Percentiles rank a stretch among this genome's conserved stretches.
These are phyloP conservation scores for Phortica magna DNA, from an alignment of 2,888 invertebrate genomes.

Conservation along the genomic window DNA sequence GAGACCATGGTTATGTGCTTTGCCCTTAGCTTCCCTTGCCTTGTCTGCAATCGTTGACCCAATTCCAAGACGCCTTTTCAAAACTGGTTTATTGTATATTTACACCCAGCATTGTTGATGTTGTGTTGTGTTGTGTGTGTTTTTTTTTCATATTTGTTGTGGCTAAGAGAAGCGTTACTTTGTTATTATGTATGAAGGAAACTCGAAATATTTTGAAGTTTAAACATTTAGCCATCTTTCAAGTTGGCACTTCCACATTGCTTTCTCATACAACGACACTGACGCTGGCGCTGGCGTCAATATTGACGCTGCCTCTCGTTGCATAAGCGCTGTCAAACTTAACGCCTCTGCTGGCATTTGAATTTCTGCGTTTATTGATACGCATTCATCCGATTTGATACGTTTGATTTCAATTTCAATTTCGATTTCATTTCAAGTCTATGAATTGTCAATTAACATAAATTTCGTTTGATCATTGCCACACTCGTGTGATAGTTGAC, in stretches of 20 bases:
- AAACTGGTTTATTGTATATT: constrained; percentile 61
- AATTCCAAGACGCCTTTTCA: constrained; percentile 68
- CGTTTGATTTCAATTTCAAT: background rate
- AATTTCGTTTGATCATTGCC: constrained; percentile 17
- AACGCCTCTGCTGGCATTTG: background rate
- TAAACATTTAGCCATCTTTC: constrained; percentile 12
- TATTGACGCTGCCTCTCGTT: background rate
- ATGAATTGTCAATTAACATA: constrained; percentile 27
- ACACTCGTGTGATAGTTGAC: constrained; percentile 16
- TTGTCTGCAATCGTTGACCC: constrained; percentile 63
- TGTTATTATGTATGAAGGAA: constrained; percentile 9
- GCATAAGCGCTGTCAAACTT: constrained; percentile 12
- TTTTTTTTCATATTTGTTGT: constrained; percentile 40
- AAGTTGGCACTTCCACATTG: constrained; percentile 17
- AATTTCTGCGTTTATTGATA: background rate
- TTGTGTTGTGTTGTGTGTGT: constrained; percentile 5
- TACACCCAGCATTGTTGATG: constrained; percentile 30
- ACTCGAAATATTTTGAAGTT: background rate
- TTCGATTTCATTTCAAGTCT: background rate
- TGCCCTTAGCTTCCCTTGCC: background rate
- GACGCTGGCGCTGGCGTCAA: background rate
- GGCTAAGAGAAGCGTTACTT: constrained; percentile 21
- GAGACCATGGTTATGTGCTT: background rate
- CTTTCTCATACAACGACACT: background rate
- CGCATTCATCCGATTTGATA: background rate